These are phyloP conservation scores for Semicossyphus pulcher DNA, from an alignment of 2,113 vertebrate genomes.

Conservation along the genomic window DNA sequence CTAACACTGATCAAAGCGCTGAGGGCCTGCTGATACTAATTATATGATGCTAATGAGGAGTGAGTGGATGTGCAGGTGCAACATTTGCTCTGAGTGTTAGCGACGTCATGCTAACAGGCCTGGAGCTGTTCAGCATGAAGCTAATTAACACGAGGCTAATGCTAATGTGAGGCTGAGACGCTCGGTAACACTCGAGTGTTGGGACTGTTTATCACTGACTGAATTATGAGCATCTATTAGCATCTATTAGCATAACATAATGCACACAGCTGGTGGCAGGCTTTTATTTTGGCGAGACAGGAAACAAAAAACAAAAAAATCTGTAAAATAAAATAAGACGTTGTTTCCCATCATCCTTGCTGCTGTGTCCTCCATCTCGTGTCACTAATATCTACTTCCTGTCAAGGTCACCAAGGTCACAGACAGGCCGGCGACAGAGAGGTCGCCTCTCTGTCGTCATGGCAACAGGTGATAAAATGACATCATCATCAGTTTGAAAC, in stretches of 20 bases:
- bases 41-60: conserved; percentile 6
- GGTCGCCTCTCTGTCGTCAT: background rate
- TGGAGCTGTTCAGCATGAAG: background rate
- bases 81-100: background rate
- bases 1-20: background rate
- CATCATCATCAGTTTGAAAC: background rate
- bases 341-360: background rate
- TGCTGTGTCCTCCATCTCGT: background rate
- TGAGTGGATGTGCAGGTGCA: background rate
- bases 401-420: too few relatives aligned
- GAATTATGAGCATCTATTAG: conserved; percentile 7
- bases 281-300: too few relatives aligned
- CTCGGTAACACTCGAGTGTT: background rate
- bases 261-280: too few relatives aligned
- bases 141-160: background rate
- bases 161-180: conserved; percentile 4
- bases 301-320: too few relatives aligned
- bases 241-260: background rate
- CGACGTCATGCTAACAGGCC: background rate
- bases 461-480: conserved; percentile 6
- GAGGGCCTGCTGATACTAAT: conserved; percentile 1
- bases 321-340: too few relatives aligned
- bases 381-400: too few relatives aligned
- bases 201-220: background rate
- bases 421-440: too few relatives aligned